A percentile compares a stretch with the other conserved stretches of the same genome.
Evolutionary conservation across 1,140 invertebrate species (phyloP).

Genomic region (Cepaea nemoralis): DNA sequence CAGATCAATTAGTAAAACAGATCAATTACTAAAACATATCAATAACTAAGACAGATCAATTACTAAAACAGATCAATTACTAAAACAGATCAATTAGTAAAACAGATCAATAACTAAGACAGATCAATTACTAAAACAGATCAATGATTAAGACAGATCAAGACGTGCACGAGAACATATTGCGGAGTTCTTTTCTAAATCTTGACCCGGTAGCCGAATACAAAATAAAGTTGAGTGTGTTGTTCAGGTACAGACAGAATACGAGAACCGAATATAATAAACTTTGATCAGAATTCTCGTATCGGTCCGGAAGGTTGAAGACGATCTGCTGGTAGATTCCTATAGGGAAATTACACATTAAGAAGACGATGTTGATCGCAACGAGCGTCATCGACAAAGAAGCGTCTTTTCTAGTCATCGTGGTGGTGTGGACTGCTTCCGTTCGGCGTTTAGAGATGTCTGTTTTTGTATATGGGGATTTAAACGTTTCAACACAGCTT

Average conservation of each 20-base stretch:
- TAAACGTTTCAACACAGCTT: background rate
- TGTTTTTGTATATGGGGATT: background rate
- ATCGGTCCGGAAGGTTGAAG: background rate
- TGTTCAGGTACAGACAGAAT: constrained; percentile 12
- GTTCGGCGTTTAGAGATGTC: no score
- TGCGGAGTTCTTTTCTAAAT: background rate
- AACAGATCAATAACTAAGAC: no score
- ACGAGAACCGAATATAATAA: background rate
- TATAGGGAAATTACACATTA: constrained; percentile 17
- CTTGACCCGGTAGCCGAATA: constrained; percentile 10
- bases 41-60: no score
- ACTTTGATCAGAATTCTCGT: background rate
- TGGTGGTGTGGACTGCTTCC: no score
- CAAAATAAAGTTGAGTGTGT: constrained; percentile 21
- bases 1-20: no score
- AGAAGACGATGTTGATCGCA: constrained; percentile 2
- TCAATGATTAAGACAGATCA: no score
- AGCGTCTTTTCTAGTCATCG: background rate
- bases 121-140: no score
- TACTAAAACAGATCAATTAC: no score
- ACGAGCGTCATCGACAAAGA: background rate
- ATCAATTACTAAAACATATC: no score
- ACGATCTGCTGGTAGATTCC: constrained; percentile 33
- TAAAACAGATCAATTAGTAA: no score
- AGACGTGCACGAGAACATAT: background rate